These are phyloP conservation scores for Crotalus helleri DNA, from an alignment of 2,113 vertebrate species.

Conservation along the genomic window DNA sequence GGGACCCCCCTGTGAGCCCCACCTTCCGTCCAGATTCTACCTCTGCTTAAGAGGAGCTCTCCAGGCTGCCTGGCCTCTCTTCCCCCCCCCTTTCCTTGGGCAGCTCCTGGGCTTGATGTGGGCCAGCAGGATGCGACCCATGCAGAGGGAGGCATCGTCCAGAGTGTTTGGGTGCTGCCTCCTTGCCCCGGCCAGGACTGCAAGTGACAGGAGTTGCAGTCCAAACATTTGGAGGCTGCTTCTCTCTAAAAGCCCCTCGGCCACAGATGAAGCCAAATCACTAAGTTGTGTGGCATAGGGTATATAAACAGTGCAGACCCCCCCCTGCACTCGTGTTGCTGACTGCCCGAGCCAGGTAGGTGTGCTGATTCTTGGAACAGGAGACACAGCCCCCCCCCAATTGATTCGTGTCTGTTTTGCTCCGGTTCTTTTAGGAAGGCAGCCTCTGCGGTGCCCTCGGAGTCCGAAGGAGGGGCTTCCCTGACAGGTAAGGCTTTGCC, in stretches of 20 bases:
- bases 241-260: not conserved
- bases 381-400: no score
- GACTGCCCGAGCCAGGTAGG: no score
- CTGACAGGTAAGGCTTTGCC: not conserved
- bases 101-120: not conserved
- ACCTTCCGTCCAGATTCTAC: accelerated
- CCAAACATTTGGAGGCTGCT: not conserved
- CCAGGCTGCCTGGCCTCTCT: not conserved
- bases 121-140: no score
- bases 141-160: not conserved
- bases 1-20: no score
- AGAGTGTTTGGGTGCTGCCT: not conserved
- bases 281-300: not conserved
- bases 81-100: no score
- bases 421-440: not conserved
- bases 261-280: not conserved
- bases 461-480: not conserved
- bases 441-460: not conserved
- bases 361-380: not conserved
- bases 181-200: not conserved
- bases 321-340: no score
- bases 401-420: not conserved
- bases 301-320: not conserved
- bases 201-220: not conserved
- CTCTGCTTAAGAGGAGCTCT: not conserved